Percentiles rank a stretch among this genome's conserved stretches.
Evolutionary conservation across 2,888 invertebrate genomes (phyloP).

Genomic region (Petrolisthes cinctipes): DNA sequence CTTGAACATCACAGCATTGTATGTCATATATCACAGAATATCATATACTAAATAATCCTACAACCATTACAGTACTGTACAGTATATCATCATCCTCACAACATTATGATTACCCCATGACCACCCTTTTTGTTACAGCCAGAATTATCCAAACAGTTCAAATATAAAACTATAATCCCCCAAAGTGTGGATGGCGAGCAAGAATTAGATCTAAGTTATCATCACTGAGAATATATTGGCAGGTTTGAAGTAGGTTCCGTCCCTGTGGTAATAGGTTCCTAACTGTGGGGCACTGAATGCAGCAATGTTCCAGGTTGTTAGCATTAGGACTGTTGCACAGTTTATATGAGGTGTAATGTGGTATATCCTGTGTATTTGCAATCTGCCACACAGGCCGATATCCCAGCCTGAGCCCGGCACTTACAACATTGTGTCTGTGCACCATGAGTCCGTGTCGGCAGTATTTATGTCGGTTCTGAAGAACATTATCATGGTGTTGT

Average conservation of each 20-base stretch:
- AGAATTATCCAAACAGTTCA: neutral
- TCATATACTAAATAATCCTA: no score
- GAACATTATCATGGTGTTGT: neutral
- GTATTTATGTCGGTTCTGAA: neutral
- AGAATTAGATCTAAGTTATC: neutral
- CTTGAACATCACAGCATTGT: no score
- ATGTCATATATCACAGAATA: no score
- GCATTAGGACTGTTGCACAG: no score
- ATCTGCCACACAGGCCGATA: slow-evolving; percentile 9
- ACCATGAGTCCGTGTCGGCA: neutral
- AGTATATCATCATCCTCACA: no score
- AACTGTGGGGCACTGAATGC: neutral
- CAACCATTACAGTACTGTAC: no score
- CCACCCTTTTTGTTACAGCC: no score
- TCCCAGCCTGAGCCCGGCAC: neutral
- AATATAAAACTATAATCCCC: neutral
- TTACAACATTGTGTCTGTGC: neutral
- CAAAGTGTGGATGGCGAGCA: no score
- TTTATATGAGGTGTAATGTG: neutral
- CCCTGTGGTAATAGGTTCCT: neutral
- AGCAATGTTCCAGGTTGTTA: neutral
- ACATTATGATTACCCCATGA: no score
- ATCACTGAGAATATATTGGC: neutral
- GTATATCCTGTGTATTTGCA: neutral
- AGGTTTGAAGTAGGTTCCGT: neutral